phyloP scores from a whole-genome alignment of 2,797 vertebrate genomes.

The Cirrhinus molitorella region DNA sequence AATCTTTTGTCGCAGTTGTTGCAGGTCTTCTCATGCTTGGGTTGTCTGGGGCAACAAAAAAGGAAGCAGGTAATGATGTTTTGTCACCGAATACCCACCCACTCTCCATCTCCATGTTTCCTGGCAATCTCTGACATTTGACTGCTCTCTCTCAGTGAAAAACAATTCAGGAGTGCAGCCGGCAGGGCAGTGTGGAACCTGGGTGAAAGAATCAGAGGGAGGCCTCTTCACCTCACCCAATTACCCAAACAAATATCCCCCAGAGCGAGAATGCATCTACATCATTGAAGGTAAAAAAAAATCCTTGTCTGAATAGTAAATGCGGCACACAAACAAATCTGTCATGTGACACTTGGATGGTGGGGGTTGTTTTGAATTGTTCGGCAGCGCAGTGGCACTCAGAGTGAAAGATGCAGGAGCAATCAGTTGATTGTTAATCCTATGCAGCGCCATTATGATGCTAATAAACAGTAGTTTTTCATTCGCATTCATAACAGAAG shows the following conservation, averaged over 20 bases:
- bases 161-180: conserved; percentile 94
- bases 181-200: conserved; percentile 94
- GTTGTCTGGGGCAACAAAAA: conserved; percentile 95
- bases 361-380: conserved; percentile 26
- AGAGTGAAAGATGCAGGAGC: conserved; percentile 3
- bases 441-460: neutral
- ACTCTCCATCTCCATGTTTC: conserved; percentile 30
- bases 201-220: conserved; percentile 96
- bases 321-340: conserved; percentile 10
- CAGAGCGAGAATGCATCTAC: conserved; percentile 96
- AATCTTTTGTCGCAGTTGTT: conserved; percentile 88
- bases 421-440: conserved; percentile 31
- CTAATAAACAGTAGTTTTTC: neutral
- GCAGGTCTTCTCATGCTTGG: conserved; percentile 98
- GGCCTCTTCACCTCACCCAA: conserved; percentile 98
- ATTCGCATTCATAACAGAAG: conserved; percentile 20
- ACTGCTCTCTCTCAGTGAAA: conserved; percentile 82
- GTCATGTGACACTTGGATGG: conserved; percentile 14
- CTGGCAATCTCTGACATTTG: conserved; percentile 41
- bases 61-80: conserved; percentile 89
- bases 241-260: conserved; percentile 98
- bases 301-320: neutral
- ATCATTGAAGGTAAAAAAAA: conserved; percentile 95
- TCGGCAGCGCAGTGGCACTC: neutral
- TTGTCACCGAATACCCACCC: conserved; percentile 23